These are phyloP conservation scores for Mesodorylaimus sp. DNA, from an alignment of 2,888 invertebrate species.

Conservation along the genomic window DNA sequence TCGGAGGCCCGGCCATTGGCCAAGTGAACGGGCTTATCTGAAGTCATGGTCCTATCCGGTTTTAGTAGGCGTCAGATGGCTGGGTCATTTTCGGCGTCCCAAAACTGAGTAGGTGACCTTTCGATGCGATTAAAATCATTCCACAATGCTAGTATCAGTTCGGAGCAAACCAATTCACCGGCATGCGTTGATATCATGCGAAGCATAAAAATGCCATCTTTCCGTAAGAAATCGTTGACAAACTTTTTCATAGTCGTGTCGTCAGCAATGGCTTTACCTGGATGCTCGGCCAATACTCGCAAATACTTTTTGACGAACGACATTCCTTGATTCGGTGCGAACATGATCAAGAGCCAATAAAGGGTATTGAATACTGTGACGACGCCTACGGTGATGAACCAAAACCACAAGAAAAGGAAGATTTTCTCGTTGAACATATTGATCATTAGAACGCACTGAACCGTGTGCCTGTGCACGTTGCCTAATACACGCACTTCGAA, in stretches of 20 bases:
- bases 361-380: constrained; percentile 26
- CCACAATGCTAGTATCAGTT: constrained; percentile 7
- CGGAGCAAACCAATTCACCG: constrained; percentile 6
- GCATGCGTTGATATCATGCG: constrained; percentile 7
- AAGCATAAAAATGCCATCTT: constrained; percentile 7
- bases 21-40: too few species aligned
- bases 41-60: too few species aligned
- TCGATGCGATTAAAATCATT: constrained; percentile 6
- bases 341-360: constrained; percentile 29
- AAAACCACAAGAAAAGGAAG: constrained; percentile 25
- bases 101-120: background rate
- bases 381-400: constrained; percentile 29
- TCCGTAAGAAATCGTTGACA: constrained; percentile 6
- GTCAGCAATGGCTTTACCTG: constrained; percentile 5
- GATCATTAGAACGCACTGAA: constrained; percentile 30
- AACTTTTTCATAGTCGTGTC: background rate
- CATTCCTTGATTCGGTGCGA: constrained; percentile 21
- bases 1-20: too few species aligned
- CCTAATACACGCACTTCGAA: constrained; percentile 20
- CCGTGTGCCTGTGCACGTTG: constrained; percentile 24
- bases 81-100: background rate
- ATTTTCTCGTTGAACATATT: constrained; percentile 30
- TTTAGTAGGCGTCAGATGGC: background rate
- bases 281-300: constrained; percentile 1
- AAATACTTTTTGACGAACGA: constrained; percentile 8